phyloP scores from a whole-genome alignment of 2,113 vertebrate species.

The Prietella phreatophila region DNA sequence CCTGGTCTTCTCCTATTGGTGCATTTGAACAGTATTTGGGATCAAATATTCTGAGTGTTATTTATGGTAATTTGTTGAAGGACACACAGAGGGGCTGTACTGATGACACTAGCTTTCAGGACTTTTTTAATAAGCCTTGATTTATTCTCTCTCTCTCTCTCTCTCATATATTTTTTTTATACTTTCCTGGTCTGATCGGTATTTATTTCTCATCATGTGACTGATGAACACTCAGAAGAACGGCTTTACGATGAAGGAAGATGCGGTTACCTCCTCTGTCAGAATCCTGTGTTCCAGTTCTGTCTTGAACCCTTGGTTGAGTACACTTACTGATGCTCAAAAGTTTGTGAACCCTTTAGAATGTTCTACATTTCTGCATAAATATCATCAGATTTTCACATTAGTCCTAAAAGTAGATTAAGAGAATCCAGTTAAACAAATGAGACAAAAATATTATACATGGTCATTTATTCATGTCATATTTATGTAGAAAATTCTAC shows the following conservation, averaged over 20 bases:
- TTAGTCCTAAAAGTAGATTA: too few relatives aligned
- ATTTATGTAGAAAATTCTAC: too few relatives aligned
- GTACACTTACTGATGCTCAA: too few relatives aligned
- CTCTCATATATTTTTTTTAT: not conserved
- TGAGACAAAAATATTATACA: too few relatives aligned
- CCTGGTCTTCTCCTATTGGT: not conserved
- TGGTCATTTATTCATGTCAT: too few relatives aligned
- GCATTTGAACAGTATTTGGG: slow-evolving; percentile 11
- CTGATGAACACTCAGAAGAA: not conserved
- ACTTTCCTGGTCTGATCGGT: not conserved
- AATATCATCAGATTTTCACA: too few relatives aligned
- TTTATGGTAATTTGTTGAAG: not conserved
- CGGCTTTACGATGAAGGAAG: not conserved
- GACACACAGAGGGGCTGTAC: not conserved
- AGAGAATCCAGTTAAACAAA: too few relatives aligned
- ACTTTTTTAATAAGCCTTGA: not conserved
- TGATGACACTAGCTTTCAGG: not conserved
- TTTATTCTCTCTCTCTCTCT: not conserved
- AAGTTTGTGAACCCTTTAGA: too few relatives aligned
- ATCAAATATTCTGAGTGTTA: not conserved
- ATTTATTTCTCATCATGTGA: not conserved
- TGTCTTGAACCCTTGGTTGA: not conserved
- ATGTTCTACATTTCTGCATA: too few relatives aligned
- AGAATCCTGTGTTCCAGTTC: not conserved
- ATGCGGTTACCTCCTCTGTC: not conserved